phyloP scores from a whole-genome alignment of 2,888 invertebrate genomes.

The Tillus elongatus region DNA sequence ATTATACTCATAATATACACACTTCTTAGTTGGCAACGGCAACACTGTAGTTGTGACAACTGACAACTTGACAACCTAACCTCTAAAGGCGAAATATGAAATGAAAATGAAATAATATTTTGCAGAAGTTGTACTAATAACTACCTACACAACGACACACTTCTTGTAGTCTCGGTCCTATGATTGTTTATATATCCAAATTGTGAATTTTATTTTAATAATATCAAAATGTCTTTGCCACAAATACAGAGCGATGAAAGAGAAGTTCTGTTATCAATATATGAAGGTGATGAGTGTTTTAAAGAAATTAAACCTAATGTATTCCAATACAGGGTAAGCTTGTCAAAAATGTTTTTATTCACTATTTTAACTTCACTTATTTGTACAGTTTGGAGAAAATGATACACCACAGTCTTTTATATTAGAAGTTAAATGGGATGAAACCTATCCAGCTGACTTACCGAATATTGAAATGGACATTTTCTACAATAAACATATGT shows the following conservation, averaged over 20 bases:
- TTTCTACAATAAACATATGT: slow-evolving; percentile 91
- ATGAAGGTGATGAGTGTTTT: slow-evolving; percentile 84
- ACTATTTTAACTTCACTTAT: slow-evolving; percentile 13
- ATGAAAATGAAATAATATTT: too few species aligned
- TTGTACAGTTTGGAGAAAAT: slow-evolving; percentile 68
- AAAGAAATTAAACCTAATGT: slow-evolving; percentile 68
- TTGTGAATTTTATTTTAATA: too few species aligned
- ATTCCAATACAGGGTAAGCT: slow-evolving; percentile 82
- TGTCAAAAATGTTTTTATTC: slow-evolving; percentile 4
- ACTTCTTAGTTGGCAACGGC: too few species aligned
- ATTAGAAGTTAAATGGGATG: slow-evolving; percentile 79
- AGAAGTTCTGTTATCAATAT: slow-evolving; percentile 86
- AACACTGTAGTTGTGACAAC: too few species aligned
- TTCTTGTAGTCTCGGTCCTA: too few species aligned
- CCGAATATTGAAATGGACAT: slow-evolving; percentile 79
- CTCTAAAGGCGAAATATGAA: too few species aligned
- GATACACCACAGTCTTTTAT: slow-evolving; percentile 72
- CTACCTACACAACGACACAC: too few species aligned
- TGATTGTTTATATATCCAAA: too few species aligned
- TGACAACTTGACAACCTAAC: too few species aligned
- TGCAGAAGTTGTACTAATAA: too few species aligned
- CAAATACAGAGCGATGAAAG: slow-evolving; percentile 80
- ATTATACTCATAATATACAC: too few species aligned
- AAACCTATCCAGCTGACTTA: slow-evolving; percentile 73
- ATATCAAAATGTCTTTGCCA: slow-evolving; percentile 51